Base-by-base conservation (phyloP, 2,888 invertebrate genomes). In the Hyposoter didymator region DNA sequence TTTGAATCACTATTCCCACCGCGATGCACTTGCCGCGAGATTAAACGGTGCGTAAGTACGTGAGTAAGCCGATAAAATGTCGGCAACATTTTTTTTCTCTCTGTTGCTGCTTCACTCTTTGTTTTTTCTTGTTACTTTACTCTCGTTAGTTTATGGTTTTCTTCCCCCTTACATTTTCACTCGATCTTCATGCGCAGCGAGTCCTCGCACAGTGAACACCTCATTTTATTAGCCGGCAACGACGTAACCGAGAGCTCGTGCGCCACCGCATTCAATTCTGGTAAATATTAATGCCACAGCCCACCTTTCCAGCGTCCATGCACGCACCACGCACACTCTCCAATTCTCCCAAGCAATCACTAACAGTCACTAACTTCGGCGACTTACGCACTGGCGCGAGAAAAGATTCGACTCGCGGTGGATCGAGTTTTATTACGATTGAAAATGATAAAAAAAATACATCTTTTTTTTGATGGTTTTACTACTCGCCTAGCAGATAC, bases 11-110 rank as follows among this genome's bases (percentile, higher is more conserved):
- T 87, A 81, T 87, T 88, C 87, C 74, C 78, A 75, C 78, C 84
- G 87, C 72, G 74, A 80, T 70, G 78, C 78, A 84, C 84, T 87
- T 81, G 82, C 79, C 67, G 78, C 78, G 70, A 88, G 85, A 90
- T 90, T 90, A 88, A 90, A 89, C 88, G 89, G 79, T 85, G 87
- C 86, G 78, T 79, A 84, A 80, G 87, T 84, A 88, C 84, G 86
- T 84, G 82, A 79, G 78, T 86, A 87, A 84, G 78, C 87, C 87
- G 88, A 89, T 89, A 88, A 88, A 90, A 87, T 84, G 83, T 81
- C 69, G 76, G 73, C 55, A 47, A 39, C 76, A 70, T 67, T 81
- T 39, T 73, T 73, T 74, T 82, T 85, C 47, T 78, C 32, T 72
- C 43, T 69, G 35, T 4, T 35, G 35, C 35, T 35, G 35, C 52